Evolutionary conservation across 2,113 vertebrate species (phyloP), one percentile per base, ranked within the genome.

Genomic region (Montifringilla adamsi): DNA sequence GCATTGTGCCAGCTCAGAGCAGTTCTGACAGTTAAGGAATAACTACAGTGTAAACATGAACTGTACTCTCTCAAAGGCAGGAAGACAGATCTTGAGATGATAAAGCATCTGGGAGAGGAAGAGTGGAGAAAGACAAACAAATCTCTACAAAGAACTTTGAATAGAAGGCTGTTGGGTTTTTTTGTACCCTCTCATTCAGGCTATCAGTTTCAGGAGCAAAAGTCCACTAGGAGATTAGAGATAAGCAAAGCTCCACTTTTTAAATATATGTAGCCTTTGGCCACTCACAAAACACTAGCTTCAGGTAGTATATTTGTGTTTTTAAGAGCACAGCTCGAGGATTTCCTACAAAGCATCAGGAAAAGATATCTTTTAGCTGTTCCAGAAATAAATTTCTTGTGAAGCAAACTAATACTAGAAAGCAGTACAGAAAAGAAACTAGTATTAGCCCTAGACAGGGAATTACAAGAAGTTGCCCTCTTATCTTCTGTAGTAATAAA

Each of bases 21-120:
- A 80, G 75, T 78, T 66, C 85, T 78, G 75, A 81, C 72, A 77
- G 93, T 90, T 94, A 96, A 93, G 93, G 59, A 92, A 24, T 93
- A 96, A 97, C 95, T 93, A 52, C 75, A 92, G 60, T 56, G 93
- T 76, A 96, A 96, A 97, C 55, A 96, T 10, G 7, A 78, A 77
- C 94, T 70, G 33, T 60, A 43, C 76, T 64, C 72, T n/a, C 39
- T 69, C 27, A 74, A 44, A 77, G 56, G 59, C 81, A 84, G 75
- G 39, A 80, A 90, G 63, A 58, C 1, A 95, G 85, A 94, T 95
- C 80, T 80, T 15, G 10, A 44, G 37, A 16, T 19, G 94, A 94
- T 97, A 96, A 95, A 93, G 60, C 17, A 88, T 44, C 63, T 37
- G 21, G 20, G n/a, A 73, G 82, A 87, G 43, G 70, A 83, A 89